Evolutionary conservation across 2,888 invertebrate genomes (phyloP).

Genomic region (Drosophila hamatofila): DNA sequence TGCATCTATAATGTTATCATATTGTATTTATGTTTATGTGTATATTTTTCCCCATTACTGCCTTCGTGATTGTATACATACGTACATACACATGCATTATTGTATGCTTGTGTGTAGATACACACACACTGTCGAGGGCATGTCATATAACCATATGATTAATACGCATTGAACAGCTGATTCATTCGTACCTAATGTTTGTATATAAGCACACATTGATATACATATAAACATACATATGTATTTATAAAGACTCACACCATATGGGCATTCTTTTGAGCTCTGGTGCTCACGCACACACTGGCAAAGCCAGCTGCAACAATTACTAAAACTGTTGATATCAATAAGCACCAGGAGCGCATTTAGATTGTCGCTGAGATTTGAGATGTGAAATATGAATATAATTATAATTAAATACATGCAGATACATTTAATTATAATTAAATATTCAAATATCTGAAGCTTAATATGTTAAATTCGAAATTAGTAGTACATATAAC

Average conservation of each 20-base stretch:
- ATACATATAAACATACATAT: constrained; percentile 3
- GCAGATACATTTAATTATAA: not conserved
- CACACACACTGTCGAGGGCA: constrained; percentile 39
- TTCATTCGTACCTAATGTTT: constrained; percentile 57
- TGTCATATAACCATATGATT: constrained; percentile 73
- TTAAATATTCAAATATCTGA: not conserved
- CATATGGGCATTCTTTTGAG: constrained; percentile 43
- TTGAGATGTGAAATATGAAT: not conserved
- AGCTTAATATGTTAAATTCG: not conserved
- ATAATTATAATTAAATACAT: not conserved
- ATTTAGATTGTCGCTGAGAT: constrained; percentile 12
- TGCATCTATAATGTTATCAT: constrained; percentile 4
- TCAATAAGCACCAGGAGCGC: constrained; percentile 55
- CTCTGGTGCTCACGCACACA: constrained; percentile 32
- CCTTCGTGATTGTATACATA: not conserved
- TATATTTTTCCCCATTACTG: constrained; percentile 7
- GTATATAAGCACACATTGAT: constrained; percentile 27
- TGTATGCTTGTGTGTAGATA: constrained; percentile 14
- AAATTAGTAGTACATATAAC: not conserved
- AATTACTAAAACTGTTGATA: constrained; percentile 70
- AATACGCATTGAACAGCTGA: constrained; percentile 75
- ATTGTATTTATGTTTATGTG: not conserved
- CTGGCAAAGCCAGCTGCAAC: constrained; percentile 57
- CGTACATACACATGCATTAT: not conserved
- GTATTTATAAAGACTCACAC: constrained; percentile 31